Conservation (phyloP, 2,797 vertebrate genomes). For the Enteromius mattozi region DNA sequence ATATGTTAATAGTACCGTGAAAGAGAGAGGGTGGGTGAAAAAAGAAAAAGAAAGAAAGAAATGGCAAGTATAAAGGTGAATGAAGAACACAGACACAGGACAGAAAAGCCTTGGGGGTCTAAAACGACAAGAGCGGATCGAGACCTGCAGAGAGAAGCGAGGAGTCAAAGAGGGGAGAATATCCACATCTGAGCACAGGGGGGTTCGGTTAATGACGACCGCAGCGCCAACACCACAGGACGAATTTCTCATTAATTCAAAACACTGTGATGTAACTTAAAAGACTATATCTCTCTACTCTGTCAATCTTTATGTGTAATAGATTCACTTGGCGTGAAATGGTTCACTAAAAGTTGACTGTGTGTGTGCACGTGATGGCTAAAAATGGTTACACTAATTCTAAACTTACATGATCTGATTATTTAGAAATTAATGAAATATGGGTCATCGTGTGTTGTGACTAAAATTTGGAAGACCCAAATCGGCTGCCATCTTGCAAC, state of each 20-base stretch:
- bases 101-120: conserved; percentile 53
- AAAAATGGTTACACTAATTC: background rate
- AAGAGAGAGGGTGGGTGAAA: conserved; percentile 8
- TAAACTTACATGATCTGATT: background rate
- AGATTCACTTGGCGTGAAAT: conserved; percentile 4
- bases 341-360: background rate
- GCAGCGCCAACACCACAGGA: conserved; percentile 23
- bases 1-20: conserved; percentile 50
- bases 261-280: conserved; percentile 22
- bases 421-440: conserved; percentile 2
- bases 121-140: conserved; percentile 44
- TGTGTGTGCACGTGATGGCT: background rate
- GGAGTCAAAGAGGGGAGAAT: conserved; percentile 43
- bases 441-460: background rate
- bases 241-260: conserved; percentile 35
- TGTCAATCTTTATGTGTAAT: conserved; percentile 1
- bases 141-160: conserved; percentile 20
- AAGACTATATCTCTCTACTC: background rate
- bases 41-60: conserved; percentile 6
- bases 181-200: conserved; percentile 27
- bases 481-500: background rate
- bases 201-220: conserved; percentile 31
- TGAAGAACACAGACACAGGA: conserved; percentile 46
- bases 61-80: conserved; percentile 37
- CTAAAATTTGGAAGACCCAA: background rate